Evolutionary conservation across 2,797 vertebrate species (phyloP), one percentile per base, ranked within the genome.

Genomic region (Sebastes baramenuke): DNA sequence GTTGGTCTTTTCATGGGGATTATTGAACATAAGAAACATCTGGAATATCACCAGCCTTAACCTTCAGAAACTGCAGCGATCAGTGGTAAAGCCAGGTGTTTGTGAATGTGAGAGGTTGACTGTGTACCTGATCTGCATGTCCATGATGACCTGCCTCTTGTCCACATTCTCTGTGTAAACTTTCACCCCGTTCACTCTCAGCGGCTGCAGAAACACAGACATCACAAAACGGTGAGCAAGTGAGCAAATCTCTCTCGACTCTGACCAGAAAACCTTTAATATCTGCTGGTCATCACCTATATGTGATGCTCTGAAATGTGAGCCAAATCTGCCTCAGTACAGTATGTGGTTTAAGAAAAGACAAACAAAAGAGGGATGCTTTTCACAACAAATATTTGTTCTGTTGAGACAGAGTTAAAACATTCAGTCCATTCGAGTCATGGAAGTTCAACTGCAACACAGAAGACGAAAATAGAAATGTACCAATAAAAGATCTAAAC

Each of bases 161-260:
- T 99, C 98, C 90, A 99, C 97, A 18, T 99, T 99, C 95, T 99
- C 98, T 6, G 97, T 98, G 89, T 99, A 99, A 20, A 98, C 98
- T 83, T 99, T 99, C 8, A 99, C 97, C 81, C 98, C 98, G 79
- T 99, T 98, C 73, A 99, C 96, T 85, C 98, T 95, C 67, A 99
- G 94, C 14, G 98, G 97, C 98, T 99, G 90, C 36, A 90, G 34
- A 84, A 13, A 86, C 24, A 87, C n/a, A 79, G 18, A 22, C 0
- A 22, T 12, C 18, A 69, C 2, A 72, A 24, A 54, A 38, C 4
- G 34, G 6, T 24, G 4, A 5, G 14, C 18, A 46, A 42, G 52
- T 75, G 24, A 74, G 55, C 5, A 64, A 54, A 69, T 34, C 24
- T 24, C 24, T 24, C 5, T 3, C 4, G 42, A 38, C 18, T 30